phyloP scores from a whole-genome alignment of 2,113 vertebrate species.

The Alces alces region DNA sequence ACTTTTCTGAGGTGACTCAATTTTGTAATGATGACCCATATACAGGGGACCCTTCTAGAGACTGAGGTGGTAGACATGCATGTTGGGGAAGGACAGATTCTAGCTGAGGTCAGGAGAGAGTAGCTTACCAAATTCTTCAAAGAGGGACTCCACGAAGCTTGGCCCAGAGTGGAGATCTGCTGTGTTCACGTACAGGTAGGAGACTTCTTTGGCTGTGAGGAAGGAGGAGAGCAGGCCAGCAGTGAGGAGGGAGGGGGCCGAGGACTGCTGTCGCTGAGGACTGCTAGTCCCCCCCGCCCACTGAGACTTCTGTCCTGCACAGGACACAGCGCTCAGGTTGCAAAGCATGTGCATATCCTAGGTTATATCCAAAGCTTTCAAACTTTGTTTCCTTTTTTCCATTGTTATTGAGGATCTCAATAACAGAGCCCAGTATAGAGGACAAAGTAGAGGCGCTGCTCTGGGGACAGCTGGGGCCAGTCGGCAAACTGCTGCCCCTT shows the following conservation, averaged over 20 bases:
- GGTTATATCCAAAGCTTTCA: neutral
- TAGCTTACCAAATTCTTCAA: constrained; percentile 93
- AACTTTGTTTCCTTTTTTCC: neutral
- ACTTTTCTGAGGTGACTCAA: neutral
- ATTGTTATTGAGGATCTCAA: neutral
- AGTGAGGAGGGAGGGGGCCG: neutral
- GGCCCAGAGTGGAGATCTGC: constrained; percentile 93
- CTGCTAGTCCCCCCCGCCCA: fast-evolving
- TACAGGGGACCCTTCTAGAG: neutral
- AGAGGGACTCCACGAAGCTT: constrained; percentile 98
- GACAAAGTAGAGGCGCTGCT: neutral
- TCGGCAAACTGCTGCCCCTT: fast-evolving
- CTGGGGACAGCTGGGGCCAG: neutral
- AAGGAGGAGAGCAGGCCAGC: neutral
- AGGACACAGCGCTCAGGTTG: neutral
- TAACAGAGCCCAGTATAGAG: neutral
- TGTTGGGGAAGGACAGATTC: neutral
- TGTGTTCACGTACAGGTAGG: constrained; percentile 94
- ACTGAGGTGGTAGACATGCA: neutral
- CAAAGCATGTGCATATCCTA: neutral
- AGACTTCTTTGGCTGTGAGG: constrained; percentile 85
- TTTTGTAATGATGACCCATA: neutral
- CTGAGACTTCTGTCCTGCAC: neutral
- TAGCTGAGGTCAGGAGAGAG: neutral
- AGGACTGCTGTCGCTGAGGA: fast-evolving